These are phyloP conservation scores for Pachyseris speciosa DNA, from an alignment of 64 coral and sea anemone genomes.

Conservation along the genomic window DNA sequence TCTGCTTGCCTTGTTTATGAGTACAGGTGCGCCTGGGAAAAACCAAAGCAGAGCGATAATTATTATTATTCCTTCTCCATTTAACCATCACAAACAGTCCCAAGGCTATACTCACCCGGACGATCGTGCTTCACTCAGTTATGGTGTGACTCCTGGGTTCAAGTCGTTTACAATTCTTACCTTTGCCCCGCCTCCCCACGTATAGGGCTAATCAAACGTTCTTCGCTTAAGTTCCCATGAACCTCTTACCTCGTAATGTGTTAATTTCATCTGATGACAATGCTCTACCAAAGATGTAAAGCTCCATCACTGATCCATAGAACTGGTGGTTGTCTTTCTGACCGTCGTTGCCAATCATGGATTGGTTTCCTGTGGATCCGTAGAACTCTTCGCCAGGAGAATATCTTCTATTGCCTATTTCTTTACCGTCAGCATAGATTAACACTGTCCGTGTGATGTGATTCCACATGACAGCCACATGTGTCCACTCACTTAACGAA, in stretches of 20 bases:
- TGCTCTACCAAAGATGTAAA: slow-evolving; percentile 11
- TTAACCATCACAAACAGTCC: no score
- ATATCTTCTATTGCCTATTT: not conserved
- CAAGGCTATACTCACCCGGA: no score
- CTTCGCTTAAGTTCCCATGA: no score
- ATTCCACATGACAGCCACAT: slow-evolving; percentile 4
- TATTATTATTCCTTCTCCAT: no score
- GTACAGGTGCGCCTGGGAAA: not conserved
- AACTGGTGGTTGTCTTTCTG: not conserved
- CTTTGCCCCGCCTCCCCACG: no score
- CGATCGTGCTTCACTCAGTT: no score
- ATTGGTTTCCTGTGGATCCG: not conserved
- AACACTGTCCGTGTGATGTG: not conserved
- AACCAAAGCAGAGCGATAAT: no score
- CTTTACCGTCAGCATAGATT: not conserved
- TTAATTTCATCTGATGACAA: not conserved
- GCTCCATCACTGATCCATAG: slow-evolving; percentile 25
- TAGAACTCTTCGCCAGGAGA: not conserved
- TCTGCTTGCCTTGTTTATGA: not conserved
- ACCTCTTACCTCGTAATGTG: not conserved
- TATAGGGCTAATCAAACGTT: no score
- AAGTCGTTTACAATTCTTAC: no score
- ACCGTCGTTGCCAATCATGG: not conserved
- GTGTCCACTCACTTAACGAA: not conserved
- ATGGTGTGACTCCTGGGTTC: no score